A percentile compares a stretch with the other conserved stretches of the same genome.
Evolutionary conservation across 2,113 vertebrate species (phyloP).

Genomic region (Syrrhaptes paradoxus): DNA sequence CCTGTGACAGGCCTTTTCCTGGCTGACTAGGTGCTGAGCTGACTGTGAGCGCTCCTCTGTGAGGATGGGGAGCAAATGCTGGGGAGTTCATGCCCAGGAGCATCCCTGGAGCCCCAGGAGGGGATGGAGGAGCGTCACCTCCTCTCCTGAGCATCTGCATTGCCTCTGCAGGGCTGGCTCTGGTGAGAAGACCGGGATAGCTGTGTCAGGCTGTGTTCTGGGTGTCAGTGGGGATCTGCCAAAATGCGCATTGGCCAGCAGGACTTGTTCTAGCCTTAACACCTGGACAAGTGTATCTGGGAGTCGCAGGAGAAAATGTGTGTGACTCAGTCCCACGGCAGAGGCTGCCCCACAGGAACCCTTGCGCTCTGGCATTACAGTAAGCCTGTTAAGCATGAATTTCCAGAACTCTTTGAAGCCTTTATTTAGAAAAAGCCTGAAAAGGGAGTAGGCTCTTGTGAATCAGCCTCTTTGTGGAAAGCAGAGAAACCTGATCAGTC

Average conservation of each 20-base stretch:
- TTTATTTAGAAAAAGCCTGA: constrained; percentile 60
- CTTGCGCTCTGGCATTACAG: background rate
- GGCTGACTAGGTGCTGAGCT: background rate
- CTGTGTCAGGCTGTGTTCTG: background rate
- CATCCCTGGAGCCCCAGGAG: background rate
- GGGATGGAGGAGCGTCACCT: background rate
- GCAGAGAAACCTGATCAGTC: constrained; percentile 47
- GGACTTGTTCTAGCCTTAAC: background rate
- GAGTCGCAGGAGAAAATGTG: background rate
- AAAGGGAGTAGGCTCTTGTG: constrained; percentile 55
- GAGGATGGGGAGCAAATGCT: background rate
- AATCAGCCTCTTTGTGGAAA: constrained; percentile 59
- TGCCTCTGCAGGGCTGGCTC: background rate
- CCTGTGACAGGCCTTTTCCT: background rate
- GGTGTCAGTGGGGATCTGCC: background rate
- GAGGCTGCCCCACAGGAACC: background rate
- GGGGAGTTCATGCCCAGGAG: background rate
- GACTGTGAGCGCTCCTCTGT: background rate
- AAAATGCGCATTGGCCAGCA: background rate
- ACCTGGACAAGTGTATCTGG: background rate
- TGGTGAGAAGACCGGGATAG: background rate
- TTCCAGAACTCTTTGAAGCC: constrained; percentile 58
- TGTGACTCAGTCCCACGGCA: background rate
- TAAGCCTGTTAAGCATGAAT: constrained; percentile 60
- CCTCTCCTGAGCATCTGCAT: background rate